Base-by-base conservation (phyloP, 2,888 invertebrate genomes). In the Cheilosia pagana region DNA sequence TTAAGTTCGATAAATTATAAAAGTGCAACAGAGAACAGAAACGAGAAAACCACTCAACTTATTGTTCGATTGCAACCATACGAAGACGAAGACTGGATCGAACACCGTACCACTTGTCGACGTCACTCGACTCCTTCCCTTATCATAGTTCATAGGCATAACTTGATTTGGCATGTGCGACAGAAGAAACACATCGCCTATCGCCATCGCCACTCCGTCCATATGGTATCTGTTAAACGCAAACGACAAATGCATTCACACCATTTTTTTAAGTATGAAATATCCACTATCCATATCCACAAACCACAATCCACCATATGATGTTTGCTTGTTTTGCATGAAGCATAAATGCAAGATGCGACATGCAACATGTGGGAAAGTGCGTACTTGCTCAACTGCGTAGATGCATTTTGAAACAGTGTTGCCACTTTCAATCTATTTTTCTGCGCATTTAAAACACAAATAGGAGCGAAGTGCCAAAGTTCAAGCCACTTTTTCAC, bases 211-310 rank as follows among this genome's bases (percentile, higher is more conserved):
- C 23, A 10, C 3, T 35, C 35, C 3, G 12, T 35, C 1, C 10
- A 2, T 35, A 35, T 35, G 12, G 10, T 48, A 57, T 57, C 41
- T 57, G 35, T 3, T 0, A 8, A 8, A 6, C 6, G 41, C 48
- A 19, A 48, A 28, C 74, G 39, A 57, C 57, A 75, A 65, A 57
- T 65, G 74, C 65, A 75, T 75, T 65, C 65, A 65, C 63, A 65
- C 65, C 65, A 65, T 28, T 19, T 28, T 41, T 14, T 50, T 50
- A 57, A 41, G 63, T 39, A 28, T 8, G 28, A 28, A 8, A 8
- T 28, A 28, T n/a, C n/a, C n/a, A n/a, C n/a, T n/a, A n/a, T n/a
- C n/a, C 35, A 12, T 35, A 2, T 28, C 2, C 23, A n/a, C n/a
- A n/a, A n/a, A n/a, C n/a, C n/a, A n/a, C n/a, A 3, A 3, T 35